These are phyloP conservation scores for Agonopterix arenella DNA, from an alignment of 2,888 invertebrate genomes.

Conservation along the genomic window DNA sequence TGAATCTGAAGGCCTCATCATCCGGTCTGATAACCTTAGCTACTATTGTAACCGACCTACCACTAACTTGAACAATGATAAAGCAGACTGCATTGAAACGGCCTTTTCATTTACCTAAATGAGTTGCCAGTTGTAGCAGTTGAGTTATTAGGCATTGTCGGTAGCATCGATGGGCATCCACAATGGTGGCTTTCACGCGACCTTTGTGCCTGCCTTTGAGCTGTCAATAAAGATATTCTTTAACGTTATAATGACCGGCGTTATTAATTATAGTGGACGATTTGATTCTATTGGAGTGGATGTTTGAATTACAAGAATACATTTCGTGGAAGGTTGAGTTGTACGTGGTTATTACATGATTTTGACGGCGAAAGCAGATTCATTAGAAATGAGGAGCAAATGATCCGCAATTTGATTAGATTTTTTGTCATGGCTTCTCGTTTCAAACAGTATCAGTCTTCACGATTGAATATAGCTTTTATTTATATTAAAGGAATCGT, in stretches of 20 bases:
- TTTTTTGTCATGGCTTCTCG: too few species aligned
- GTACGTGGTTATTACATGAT: too few species aligned
- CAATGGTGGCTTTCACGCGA: slow-evolving; percentile 58
- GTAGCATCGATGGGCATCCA: slow-evolving; percentile 45
- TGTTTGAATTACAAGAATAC: slow-evolving; percentile 14
- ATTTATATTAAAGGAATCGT: too few species aligned
- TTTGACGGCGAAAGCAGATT: too few species aligned
- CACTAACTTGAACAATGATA: slow-evolving; percentile 50
- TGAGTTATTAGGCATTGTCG: slow-evolving; percentile 57
- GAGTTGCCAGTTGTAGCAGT: slow-evolving; percentile 50
- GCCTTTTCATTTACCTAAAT: slow-evolving; percentile 70
- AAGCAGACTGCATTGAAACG: slow-evolving; percentile 51
- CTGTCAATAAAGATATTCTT: slow-evolving; percentile 62
- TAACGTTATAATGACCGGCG: slow-evolving; percentile 37
- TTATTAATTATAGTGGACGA: slow-evolving; percentile 49
- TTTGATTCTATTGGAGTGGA: slow-evolving; percentile 16
- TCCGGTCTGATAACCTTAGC: slow-evolving; percentile 70
- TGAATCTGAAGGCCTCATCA: slow-evolving; percentile 64
- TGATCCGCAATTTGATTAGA: too few species aligned
- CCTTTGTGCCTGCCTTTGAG: slow-evolving; percentile 45
- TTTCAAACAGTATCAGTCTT: too few species aligned
- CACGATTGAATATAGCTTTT: too few species aligned
- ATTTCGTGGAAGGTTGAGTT: too few species aligned
- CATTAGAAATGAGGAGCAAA: too few species aligned
- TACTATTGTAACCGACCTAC: slow-evolving; percentile 54